phyloP scores from a whole-genome alignment of 2,888 invertebrate genomes.

The Drymonia ruficornis region DNA sequence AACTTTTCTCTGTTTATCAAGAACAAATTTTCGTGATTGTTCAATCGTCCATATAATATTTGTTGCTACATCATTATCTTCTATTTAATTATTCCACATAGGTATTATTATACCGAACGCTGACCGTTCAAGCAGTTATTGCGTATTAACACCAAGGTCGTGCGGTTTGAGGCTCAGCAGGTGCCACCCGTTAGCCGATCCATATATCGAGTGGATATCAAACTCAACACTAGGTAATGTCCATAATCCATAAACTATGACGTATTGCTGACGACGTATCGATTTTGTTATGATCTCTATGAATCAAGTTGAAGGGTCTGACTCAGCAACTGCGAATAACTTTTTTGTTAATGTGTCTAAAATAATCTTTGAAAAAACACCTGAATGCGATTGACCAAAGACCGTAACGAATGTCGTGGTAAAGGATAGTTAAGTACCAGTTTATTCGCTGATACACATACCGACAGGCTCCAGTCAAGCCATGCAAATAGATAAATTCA shows the following conservation, averaged over 20 bases:
- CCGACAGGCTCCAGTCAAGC: background rate
- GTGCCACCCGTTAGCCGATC: slow-evolving; percentile 50
- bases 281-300: background rate
- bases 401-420: slow-evolving; percentile 1
- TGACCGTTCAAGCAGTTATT: slow-evolving; percentile 64
- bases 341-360: background rate
- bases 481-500: background rate
- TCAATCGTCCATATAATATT: slow-evolving; percentile 24
- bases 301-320: background rate
- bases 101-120: slow-evolving; percentile 45
- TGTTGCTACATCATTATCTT: slow-evolving; percentile 30
- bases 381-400: background rate
- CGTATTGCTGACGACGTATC: background rate
- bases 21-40: slow-evolving; percentile 8
- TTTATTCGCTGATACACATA: background rate
- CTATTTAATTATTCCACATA: slow-evolving; percentile 46
- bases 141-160: slow-evolving; percentile 67
- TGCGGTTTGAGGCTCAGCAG: slow-evolving; percentile 66
- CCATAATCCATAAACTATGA: background rate
- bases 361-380: slow-evolving; percentile 1
- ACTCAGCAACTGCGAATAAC: background rate
- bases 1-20: slow-evolving; percentile 20
- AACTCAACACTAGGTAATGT: slow-evolving; percentile 12
- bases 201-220: slow-evolving; percentile 46
- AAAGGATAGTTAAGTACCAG: background rate